Conservation (phyloP, 2,888 invertebrate genomes). For the Drosophila meridionalis region DNA sequence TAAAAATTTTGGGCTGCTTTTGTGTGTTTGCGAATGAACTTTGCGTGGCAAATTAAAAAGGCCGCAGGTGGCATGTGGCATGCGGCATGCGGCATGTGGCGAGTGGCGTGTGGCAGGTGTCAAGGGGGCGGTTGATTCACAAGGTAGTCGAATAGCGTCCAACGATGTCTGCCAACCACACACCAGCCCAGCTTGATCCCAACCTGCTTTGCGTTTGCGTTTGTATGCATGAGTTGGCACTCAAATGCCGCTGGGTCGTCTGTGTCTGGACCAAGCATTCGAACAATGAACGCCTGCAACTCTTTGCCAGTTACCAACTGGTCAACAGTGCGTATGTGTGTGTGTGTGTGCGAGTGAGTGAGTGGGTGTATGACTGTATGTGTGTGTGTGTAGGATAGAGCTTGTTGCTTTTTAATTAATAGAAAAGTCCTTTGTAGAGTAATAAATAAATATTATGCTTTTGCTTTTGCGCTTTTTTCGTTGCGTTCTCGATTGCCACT, state of each 20-base stretch:
- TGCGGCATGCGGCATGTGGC: slow-evolving; percentile 15
- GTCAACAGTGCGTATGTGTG: slow-evolving; percentile 20
- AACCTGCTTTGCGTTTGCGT: slow-evolving; percentile 7
- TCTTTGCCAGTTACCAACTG: slow-evolving; percentile 43
- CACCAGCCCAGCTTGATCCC: slow-evolving; percentile 4
- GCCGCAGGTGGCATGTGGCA: slow-evolving; percentile 73
- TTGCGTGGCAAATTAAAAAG: slow-evolving; percentile 81
- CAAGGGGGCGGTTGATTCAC: slow-evolving; percentile 45
- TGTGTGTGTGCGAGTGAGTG: slow-evolving; percentile 4
- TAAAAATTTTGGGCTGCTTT: slow-evolving; percentile 52
- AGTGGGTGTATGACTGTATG: slow-evolving; percentile 1
- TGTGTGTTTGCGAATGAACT: slow-evolving; percentile 74
- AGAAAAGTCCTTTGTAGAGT: slow-evolving; percentile 84
- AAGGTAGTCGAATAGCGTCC: slow-evolving; percentile 53
- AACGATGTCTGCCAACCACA: slow-evolving; percentile 8
- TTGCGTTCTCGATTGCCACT: slow-evolving; percentile 57
- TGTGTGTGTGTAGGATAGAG: slow-evolving; percentile 37
- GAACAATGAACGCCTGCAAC: slow-evolving; percentile 61
- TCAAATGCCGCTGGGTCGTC: slow-evolving; percentile 67
- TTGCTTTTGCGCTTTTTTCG: slow-evolving; percentile 75
- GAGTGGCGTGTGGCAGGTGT: slow-evolving; percentile 37
- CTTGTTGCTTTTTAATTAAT: slow-evolving; percentile 85
- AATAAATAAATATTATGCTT: slow-evolving; percentile 84
- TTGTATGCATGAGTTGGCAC: slow-evolving; percentile 58
- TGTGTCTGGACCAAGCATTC: slow-evolving; percentile 52